Percentiles rank a stretch among this genome's conserved stretches.
Conservation (phyloP, 2,888 invertebrate genomes). For the Idaea biselata region DNA sequence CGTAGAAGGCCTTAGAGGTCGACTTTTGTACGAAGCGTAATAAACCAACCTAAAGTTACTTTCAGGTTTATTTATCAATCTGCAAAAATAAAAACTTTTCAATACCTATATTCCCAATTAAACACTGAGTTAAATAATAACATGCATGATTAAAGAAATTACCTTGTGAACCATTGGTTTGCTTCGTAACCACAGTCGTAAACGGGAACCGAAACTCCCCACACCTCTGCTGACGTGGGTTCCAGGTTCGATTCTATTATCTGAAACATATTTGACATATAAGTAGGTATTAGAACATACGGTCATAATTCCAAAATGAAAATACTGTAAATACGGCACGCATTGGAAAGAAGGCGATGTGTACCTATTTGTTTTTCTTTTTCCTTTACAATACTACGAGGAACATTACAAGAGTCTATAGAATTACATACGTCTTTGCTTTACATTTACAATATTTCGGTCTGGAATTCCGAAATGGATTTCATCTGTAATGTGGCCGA, state of each 20-base stretch:
- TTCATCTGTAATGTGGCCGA: too few relatives aligned
- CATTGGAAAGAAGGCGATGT: too few relatives aligned
- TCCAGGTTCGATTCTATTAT: conserved; percentile 44
- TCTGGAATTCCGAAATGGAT: too few relatives aligned
- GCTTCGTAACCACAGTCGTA: conserved; percentile 87
- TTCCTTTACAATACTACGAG: too few relatives aligned
- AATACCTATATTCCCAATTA: too few relatives aligned
- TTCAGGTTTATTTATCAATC: conserved; percentile 73
- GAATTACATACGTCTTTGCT: too few relatives aligned
- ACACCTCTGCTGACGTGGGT: conserved; percentile 72
- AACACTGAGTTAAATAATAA: too few relatives aligned
- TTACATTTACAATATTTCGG: too few relatives aligned
- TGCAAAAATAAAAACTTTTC: conserved; percentile 34
- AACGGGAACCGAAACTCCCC: conserved; percentile 80
- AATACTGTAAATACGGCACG: too few relatives aligned
- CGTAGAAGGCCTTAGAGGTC: conserved; percentile 33
- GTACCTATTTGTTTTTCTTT: too few relatives aligned
- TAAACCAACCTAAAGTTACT: conserved; percentile 80
- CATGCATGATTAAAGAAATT: conserved; percentile 13
- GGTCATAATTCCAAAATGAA: too few relatives aligned
- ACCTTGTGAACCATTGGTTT: conserved; percentile 87
- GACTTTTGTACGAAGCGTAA: conserved; percentile 71
- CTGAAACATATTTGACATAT: conserved; percentile 32
- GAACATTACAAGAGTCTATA: too few relatives aligned
- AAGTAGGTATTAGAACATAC: neutral